Base-by-base conservation (phyloP, 2,888 invertebrate genomes). In the Cheilosia scutellata region DNA sequence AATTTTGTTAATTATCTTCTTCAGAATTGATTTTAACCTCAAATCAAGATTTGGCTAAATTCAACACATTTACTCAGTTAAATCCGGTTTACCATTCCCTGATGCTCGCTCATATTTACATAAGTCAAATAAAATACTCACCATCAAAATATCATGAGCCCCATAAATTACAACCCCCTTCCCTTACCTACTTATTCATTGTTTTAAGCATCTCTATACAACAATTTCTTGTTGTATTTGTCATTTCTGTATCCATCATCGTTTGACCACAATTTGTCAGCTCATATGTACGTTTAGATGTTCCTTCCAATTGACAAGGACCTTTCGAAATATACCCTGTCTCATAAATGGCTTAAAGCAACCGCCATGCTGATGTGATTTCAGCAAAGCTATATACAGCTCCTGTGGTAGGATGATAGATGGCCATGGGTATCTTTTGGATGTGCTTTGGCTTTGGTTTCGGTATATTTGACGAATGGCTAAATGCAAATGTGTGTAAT, bases 191-290 rank as follows among this genome's bases (percentile, higher is more conserved):
- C 55, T 57, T 65, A 31, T 25, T 75, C 27, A 62, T 49, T 49
- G 79, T 55, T 76, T 63, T 51, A 53, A 75, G 60, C 40, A 49
- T 53, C 57, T 40, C 33, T 3, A 20, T n/a, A 37, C 51, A 13
- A 37, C 53, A 65, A 29, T 2, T 4, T 27, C 27, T 25, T 53
- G n/a, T 29, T 37, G 42, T 37, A 31, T 29, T 40, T 5, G 31
- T 20, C 51, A 33, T 31, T 20, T 47, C 11, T n/a, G 29, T 62
- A 82, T 82, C 72, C 82, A 86, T 86, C 86, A 86, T 51, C 76
- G 58, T 82, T 82, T 82, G 76, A 82, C 86, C 86, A 86, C 86
- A 86, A 86, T 86, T 86, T 86, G 86, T 86, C 86, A 86, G 76
- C 72, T 51, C 86, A 86, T 86, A 82, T 82, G 76, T 86, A 82